phyloP scores from a whole-genome alignment of 2,888 invertebrate genomes.

The Lithophane ornitopus region DNA sequence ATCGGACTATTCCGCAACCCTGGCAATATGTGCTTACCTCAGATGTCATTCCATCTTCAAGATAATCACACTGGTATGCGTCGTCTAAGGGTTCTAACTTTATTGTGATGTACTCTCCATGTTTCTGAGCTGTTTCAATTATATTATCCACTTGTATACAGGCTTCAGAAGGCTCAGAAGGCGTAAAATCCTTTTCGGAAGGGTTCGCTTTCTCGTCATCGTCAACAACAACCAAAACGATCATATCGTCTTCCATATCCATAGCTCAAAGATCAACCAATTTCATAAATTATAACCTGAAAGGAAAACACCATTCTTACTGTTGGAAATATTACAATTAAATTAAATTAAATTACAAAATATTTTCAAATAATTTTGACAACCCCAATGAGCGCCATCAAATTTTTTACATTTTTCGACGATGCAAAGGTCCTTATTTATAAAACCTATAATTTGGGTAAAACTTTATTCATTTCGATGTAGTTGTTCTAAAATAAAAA shows the following conservation, averaged over 20 bases:
- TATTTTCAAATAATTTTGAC: constrained; percentile 62
- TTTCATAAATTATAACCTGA: constrained; percentile 38
- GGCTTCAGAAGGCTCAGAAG: constrained; percentile 51
- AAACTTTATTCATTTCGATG: background rate
- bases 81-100: constrained; percentile 49
- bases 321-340: background rate
- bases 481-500: background rate
- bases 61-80: constrained; percentile 49
- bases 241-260: constrained; percentile 69
- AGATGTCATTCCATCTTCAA: constrained; percentile 49
- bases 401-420: constrained; percentile 48
- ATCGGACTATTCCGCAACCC: too few relatives aligned
- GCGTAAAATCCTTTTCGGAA: constrained; percentile 68
- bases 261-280: constrained; percentile 44
- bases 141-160: constrained; percentile 64
- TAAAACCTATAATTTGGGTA: constrained; percentile 35
- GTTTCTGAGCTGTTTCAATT: constrained; percentile 70
- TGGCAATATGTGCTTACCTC: constrained; percentile 30
- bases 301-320: constrained; percentile 17
- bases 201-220: constrained; percentile 55
- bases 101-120: constrained; percentile 70
- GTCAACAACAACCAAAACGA: constrained; percentile 69
- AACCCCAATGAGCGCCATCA: constrained; percentile 61
- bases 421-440: constrained; percentile 50
- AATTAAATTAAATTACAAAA: background rate